A percentile compares a stretch with the other conserved stretches of the same genome.
phyloP scores from a whole-genome alignment of 2,797 vertebrate genomes.

The Mergus octosetaceus region DNA sequence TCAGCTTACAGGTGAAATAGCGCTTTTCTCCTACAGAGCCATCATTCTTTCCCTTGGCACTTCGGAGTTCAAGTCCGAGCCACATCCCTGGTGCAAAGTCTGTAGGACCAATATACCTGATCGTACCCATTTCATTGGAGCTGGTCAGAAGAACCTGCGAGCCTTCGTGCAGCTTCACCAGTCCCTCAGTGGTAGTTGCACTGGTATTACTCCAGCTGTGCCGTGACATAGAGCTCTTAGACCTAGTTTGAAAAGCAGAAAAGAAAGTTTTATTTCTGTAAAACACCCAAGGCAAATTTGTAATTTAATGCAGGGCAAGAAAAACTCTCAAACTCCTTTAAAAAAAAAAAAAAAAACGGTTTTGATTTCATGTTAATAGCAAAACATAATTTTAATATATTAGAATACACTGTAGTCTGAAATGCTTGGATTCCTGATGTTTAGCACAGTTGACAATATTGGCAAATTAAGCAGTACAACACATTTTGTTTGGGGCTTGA shows the following conservation, averaged over 20 bases:
- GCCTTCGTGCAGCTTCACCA: conserved; percentile 86
- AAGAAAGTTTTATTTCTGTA: background rate
- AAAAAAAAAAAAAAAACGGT: background rate
- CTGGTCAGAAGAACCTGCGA: conserved; percentile 94
- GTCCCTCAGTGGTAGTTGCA: background rate
- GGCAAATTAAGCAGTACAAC: background rate
- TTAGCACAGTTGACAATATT: background rate
- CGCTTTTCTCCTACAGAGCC: conserved; percentile 88
- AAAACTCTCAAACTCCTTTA: background rate
- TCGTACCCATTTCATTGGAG: conserved; percentile 91
- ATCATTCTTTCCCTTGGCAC: conserved; percentile 90
- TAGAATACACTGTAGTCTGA: background rate
- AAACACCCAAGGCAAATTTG: background rate
- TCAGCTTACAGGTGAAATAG: conserved; percentile 90
- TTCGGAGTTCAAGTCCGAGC: conserved; percentile 93
- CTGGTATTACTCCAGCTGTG: conserved; percentile 83
- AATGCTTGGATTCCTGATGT: background rate
- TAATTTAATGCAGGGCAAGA: background rate
- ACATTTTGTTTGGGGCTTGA: background rate
- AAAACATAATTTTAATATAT: background rate
- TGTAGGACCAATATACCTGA: conserved; percentile 90
- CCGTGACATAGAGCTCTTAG: conserved; percentile 78
- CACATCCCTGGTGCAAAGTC: conserved; percentile 91
- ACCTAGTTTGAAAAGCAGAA: conserved; percentile 64
- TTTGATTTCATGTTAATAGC: background rate